Conservation (phyloP, 1,140 invertebrate species). For the Leptinotarsa lineolata region DNA sequence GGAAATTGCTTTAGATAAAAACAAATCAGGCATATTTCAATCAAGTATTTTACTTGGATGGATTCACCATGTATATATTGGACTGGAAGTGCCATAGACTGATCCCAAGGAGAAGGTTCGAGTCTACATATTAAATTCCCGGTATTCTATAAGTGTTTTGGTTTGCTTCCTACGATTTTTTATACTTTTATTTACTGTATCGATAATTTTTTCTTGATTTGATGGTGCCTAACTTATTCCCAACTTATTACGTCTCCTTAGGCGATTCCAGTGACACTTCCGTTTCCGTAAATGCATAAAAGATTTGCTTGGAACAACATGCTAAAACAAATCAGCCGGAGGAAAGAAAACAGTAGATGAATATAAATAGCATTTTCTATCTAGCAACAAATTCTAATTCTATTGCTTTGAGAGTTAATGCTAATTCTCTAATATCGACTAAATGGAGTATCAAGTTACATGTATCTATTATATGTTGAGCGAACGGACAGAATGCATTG, state of each 20-base stretch:
- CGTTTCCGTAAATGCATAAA: not conserved
- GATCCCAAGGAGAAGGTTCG: no score
- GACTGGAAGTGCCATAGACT: no score
- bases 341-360: not conserved
- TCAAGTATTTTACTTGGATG: not conserved
- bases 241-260: not conserved
- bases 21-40: conserved; percentile 2
- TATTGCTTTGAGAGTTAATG: not conserved
- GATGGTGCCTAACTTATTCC: no score
- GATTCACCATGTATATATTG: no score
- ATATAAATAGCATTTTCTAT: not conserved
- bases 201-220: no score
- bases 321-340: conserved; percentile 2
- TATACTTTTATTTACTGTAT: no score
- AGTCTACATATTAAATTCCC: no score
- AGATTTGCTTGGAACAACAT: not conserved
- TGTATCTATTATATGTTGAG: conserved; percentile 19
- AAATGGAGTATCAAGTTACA: conserved; percentile 16
- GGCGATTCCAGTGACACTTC: not conserved
- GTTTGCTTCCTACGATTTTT: no score
- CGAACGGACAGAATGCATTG: conserved; percentile 19
- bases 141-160: no score
- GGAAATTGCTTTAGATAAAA: conserved; percentile 27
- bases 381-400: conserved; percentile 2
- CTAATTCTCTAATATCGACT: conserved; percentile 9